phyloP scores from a whole-genome alignment of 2,797 vertebrate species.

The Characodon lateralis region DNA sequence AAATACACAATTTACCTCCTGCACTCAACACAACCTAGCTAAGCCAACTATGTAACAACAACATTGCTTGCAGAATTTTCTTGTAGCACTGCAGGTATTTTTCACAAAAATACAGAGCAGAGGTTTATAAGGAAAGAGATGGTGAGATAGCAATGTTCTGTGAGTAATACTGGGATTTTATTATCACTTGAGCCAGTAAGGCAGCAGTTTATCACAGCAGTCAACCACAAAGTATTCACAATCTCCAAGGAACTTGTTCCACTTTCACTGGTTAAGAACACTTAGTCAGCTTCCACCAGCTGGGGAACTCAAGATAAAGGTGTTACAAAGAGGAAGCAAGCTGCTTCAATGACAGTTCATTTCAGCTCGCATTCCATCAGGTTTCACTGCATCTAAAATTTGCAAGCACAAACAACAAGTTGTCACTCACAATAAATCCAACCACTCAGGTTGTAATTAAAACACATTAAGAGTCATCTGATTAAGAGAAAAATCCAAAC shows the following conservation, averaged over 20 bases:
- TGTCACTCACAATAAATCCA: not conserved
- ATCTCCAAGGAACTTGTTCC: slow-evolving; percentile 44
- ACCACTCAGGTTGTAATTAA: not conserved
- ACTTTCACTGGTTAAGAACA: slow-evolving; percentile 55
- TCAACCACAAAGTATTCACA: slow-evolving; percentile 52
- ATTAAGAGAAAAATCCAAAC: not conserved
- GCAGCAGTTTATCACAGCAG: slow-evolving; percentile 57
- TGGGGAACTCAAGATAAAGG: slow-evolving; percentile 33
- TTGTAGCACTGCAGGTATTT: not conserved
- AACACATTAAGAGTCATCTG: not conserved
- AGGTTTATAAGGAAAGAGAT: slow-evolving; percentile 18
- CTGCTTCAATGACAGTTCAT: slow-evolving; percentile 4
- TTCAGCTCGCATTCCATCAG: not conserved
- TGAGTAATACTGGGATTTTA: slow-evolving; percentile 40
- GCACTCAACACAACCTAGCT: not conserved
- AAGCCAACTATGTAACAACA: slow-evolving; percentile 2
- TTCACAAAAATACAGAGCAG: slow-evolving; percentile 34
- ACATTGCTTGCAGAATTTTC: slow-evolving; percentile 5
- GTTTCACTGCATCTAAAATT: not conserved
- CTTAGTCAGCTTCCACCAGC: slow-evolving; percentile 31
- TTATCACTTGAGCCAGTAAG: slow-evolving; percentile 50
- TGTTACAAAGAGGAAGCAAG: slow-evolving; percentile 8
- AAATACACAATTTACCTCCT: slow-evolving; percentile 19
- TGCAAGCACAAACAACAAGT: not conserved
- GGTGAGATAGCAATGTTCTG: slow-evolving; percentile 36